Base-by-base conservation (phyloP, 2,113 vertebrate species). In the Sakesphorus luctuosus region DNA sequence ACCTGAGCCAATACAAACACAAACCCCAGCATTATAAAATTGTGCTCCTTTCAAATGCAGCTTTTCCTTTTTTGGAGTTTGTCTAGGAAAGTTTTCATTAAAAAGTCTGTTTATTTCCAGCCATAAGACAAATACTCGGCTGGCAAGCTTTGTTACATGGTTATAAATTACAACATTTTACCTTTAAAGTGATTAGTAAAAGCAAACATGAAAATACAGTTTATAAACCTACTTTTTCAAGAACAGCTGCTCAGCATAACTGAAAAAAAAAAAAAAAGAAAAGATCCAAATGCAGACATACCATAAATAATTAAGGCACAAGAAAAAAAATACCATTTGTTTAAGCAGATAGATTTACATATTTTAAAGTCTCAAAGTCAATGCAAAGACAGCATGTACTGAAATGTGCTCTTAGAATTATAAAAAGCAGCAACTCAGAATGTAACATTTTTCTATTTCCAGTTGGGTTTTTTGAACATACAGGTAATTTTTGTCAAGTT, bases 181-280 rank as follows among this genome's bases (percentile, higher is more conserved):
- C 66, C 84, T 95, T 96, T 87, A 78, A 89, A 86, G 53, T 31
- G 62, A 93, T 97, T 96, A 95, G 93, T 83, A 81, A 87, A 93
- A 94, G 81, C 61, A 97, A 90, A 84, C 84, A 94, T 49, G 49
- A 75, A 92, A 93, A 82, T 19, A 69, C 46, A 73, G 73, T 88
- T 96, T 96, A 90, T 86, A 97, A 96, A 98, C 97, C 91, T 97
- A 98, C 97, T 97, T 98, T 96, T 97, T 95, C 65, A 78, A 67
- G 76, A 97, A 97, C 62, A 97, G 89, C 74, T 94, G 88, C 87
- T 97, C 94, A 91, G 95, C 94, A 95, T 82, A 97, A 93, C 98
- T 98, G 93, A 38, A 53, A 83, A 62, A 26, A 91, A 95, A 76
- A 88, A 93, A 87, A 87, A 55, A 61, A 84, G 75, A 96, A 77